Evolutionary conservation across 2,113 vertebrate species (phyloP).

Genomic region (Myocastor coypus): DNA sequence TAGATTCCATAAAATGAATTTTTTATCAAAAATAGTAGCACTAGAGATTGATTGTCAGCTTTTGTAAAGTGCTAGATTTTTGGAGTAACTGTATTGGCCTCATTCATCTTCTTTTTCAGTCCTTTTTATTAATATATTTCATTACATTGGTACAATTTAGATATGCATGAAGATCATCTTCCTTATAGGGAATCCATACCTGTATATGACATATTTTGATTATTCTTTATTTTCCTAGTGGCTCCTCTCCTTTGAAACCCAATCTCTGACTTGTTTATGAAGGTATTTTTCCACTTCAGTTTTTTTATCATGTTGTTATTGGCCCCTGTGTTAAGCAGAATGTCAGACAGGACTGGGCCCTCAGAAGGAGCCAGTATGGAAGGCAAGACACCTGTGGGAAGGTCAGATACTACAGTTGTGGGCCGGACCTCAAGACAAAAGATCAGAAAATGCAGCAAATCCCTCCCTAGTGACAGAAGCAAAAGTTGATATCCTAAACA

Average conservation of each 20-base stretch:
- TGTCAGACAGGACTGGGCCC: no score
- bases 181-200: neutral
- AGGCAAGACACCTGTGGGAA: no score
- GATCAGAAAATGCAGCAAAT: no score
- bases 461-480: no score
- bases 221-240: neutral
- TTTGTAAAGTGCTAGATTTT: neutral
- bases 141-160: neutral
- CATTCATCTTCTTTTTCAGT: neutral
- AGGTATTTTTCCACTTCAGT: neutral
- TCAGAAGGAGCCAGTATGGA: no score
- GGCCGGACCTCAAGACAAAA: no score
- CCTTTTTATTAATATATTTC: no score
- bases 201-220: neutral
- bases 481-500: no score
- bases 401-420: no score
- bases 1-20: neutral
- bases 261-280: neutral
- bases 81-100: neutral
- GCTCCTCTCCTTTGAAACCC: neutral
- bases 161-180: neutral
- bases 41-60: neutral
- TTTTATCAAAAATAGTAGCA: neutral
- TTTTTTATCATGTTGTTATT: neutral
- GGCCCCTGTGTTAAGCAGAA: no score